Evolutionary conservation across 2,113 vertebrate species (phyloP), one percentile per base, ranked within the genome.

Genomic region (Strix uralensis): DNA sequence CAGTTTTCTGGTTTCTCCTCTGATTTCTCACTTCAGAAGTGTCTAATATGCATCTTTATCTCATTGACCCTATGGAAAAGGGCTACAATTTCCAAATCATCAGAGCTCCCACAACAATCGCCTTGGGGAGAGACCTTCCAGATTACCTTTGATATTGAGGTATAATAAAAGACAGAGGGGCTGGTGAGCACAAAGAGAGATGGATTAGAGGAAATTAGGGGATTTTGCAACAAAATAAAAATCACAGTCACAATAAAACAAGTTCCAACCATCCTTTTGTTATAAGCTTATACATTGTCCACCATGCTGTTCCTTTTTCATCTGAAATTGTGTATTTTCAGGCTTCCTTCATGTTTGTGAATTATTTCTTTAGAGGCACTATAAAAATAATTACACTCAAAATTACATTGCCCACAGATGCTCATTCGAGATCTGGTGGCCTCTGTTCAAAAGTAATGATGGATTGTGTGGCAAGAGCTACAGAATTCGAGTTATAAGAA

Each of bases 171-270:
- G 47, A 80, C 49, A 86, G 26, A 67, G 27, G 16, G 57, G 44
- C 15, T 84, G 34, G 10, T 81, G 44, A 91, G 57, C 47, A 93
- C 67, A 81, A 32, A 78, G 38, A 30, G 46, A 74, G 59, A 82
- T 29, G 8, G 7, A 20, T 5, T 86, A 51, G 32, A 94, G n/a
- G 55, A 93, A 91, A 71, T 34, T 4, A 86, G 67, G 25, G 13
- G 19, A 73, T 95, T 92, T 94, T 36, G 13, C 15, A 85, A 78
- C 36, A 95, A 86, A 90, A 93, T 73, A 77, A 93, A 86, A 81
- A 75, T 69, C 54, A 42, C 22, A 72, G 44, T 65, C 54, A 79
- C 22, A 70, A 58, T 49, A 63, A 79, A 93, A 86, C 11, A 81
- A 78, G 21, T 90, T 62, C 40, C 10, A 63, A 26, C 27, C 4